Evolutionary conservation across 2,888 invertebrate species (phyloP).

Genomic region (Rhamphomyia laevipes): DNA sequence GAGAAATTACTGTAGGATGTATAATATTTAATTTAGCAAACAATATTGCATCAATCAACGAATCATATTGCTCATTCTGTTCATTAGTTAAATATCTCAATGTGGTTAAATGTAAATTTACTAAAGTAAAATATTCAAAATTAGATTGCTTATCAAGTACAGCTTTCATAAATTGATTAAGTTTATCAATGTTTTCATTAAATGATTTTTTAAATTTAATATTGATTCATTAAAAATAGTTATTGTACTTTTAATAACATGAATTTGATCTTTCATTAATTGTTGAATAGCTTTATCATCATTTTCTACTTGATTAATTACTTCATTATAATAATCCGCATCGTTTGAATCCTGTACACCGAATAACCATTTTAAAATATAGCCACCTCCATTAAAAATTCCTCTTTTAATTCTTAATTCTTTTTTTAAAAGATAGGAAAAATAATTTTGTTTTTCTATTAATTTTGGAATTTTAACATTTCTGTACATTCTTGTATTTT

Average conservation of each 20-base stretch:
- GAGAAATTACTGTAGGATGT: constrained; percentile 15
- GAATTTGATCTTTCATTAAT: constrained; percentile 16
- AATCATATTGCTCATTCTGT: constrained; percentile 10
- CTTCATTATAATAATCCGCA: constrained; percentile 11
- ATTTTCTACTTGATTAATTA: constrained; percentile 12
- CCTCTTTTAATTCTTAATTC: constrained; percentile 2
- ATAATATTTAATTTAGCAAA: constrained; percentile 13
- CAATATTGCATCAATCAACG: constrained; percentile 11
- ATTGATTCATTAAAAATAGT: constrained; percentile 15
- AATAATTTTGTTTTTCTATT: no score
- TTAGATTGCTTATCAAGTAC: background rate
- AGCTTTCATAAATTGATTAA: constrained; percentile 10
- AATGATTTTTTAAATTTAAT: constrained; percentile 11
- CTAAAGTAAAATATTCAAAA: background rate
- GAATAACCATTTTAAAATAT: background rate
- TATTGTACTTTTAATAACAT: constrained; percentile 13
- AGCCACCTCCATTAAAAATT: constrained; percentile 1
- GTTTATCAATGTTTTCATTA: constrained; percentile 12
- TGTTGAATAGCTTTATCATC: constrained; percentile 11
- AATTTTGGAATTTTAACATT: background rate
- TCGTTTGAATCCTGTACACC: constrained; percentile 9
- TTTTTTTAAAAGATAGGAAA: no score
- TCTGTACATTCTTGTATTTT: background rate
- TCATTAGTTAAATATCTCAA: constrained; percentile 12
- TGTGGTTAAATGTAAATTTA: constrained; percentile 11